Evolutionary conservation across 2,113 vertebrate genomes (phyloP), one percentile per base, ranked within the genome.

Genomic region (Sinocyclocheilus rhinocerous): DNA sequence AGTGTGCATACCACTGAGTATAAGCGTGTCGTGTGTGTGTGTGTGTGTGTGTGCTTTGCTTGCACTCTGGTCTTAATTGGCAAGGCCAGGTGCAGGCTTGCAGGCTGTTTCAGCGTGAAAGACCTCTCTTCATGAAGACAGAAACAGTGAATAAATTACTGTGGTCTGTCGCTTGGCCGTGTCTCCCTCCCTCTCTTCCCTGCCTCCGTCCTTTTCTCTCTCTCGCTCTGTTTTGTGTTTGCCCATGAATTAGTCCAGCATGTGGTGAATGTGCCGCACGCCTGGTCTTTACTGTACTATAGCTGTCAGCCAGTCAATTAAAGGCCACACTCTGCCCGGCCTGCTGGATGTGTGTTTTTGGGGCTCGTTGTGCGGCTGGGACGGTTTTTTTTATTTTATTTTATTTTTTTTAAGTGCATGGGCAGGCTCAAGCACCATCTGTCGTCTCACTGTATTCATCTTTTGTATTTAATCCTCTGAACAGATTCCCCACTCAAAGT

Each of bases 21-120:
- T 42, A 80, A 80, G 67, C 16, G 29, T 20, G 67, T 67, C 63
- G 26, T 12, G 45, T 12, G 45, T 11, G 42, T 39, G 42, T 11
- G 45, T 36, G 18, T 45, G n/a, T 77, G 57, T 77, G 24, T 77
- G 42, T 67, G 36, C 48, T 26, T 59, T 50, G 26, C 77, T 63
- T 63, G 22, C 55, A 80, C 59, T 61, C 78, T 85, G 78, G 69
- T 65, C 83, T 77, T 89, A 88, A 88, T 88, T 75, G 86, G 87
- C 82, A 83, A 76, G 81, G 84, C 89, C 89, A 90, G 89, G 89
- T 90, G 89, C 87, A 89, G 78, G 80, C 80, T 84, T 85, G 84
- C 76, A 87, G 80, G 80, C 87, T 89, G 73, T 87, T 81, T 81
- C 59, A 76, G 81, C 80, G 84, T 88, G 86, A 90, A 89, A 87